Conservation (phyloP, 2,888 invertebrate species). For the Myopa testacea region DNA sequence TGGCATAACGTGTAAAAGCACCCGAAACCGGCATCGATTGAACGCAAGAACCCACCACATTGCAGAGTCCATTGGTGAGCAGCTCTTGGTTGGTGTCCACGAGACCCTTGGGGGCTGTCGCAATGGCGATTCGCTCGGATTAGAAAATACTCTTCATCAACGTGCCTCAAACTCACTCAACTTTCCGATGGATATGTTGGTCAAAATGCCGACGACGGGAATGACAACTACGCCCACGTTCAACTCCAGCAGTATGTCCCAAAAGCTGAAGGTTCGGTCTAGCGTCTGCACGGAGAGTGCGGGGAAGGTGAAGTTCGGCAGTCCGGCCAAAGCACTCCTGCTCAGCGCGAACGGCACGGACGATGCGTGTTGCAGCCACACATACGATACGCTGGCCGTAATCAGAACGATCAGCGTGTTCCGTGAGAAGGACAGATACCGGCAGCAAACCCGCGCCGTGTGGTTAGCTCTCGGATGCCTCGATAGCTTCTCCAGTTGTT, state of each 20-base stretch:
- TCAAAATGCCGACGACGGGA: slow-evolving; percentile 87
- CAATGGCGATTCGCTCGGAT: slow-evolving; percentile 41
- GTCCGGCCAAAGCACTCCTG: slow-evolving; percentile 73
- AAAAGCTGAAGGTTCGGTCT: slow-evolving; percentile 72
- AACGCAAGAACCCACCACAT: slow-evolving; percentile 84
- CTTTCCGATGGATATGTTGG: slow-evolving; percentile 94
- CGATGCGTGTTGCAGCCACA: slow-evolving; percentile 69
- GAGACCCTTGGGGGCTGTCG: slow-evolving; percentile 74
- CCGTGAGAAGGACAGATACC: slow-evolving; percentile 80
- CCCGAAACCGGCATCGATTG: slow-evolving; percentile 90
- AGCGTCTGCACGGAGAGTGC: slow-evolving; percentile 72
- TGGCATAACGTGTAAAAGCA: slow-evolving; percentile 89
- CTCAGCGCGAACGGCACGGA: slow-evolving; percentile 73
- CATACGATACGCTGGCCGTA: slow-evolving; percentile 73
- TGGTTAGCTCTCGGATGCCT: slow-evolving; percentile 58
- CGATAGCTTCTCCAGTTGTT: slow-evolving; percentile 75
- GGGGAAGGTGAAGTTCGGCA: slow-evolving; percentile 77
- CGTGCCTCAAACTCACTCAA: slow-evolving; percentile 76
- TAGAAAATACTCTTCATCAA: background rate
- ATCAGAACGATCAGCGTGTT: slow-evolving; percentile 82
- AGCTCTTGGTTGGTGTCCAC: slow-evolving; percentile 93
- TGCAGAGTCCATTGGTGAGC: slow-evolving; percentile 84
- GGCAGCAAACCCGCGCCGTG: slow-evolving; percentile 71
- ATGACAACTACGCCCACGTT: slow-evolving; percentile 84
- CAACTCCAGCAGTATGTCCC: slow-evolving; percentile 77